Percentiles rank a stretch among this genome's conserved stretches.
phyloP scores from a whole-genome alignment of 2,113 vertebrate genomes.

The Narcine bancroftii region DNA sequence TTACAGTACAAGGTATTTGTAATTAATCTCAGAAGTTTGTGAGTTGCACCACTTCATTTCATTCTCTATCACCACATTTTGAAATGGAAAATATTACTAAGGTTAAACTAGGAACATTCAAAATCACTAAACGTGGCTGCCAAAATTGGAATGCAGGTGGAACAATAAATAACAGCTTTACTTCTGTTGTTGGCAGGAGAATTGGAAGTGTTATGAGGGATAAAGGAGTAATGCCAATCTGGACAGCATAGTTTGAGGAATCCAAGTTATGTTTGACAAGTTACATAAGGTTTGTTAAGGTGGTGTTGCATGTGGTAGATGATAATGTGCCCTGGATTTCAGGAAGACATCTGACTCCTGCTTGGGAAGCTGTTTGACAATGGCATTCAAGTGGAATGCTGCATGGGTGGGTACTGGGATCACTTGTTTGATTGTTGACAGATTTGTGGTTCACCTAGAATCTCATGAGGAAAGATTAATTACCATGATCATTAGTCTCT shows the following conservation, averaged over 20 bases:
- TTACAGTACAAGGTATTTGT: too few species aligned
- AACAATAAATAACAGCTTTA: background rate
- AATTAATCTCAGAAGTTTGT: background rate
- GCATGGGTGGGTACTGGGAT: background rate
- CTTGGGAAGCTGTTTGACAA: background rate
- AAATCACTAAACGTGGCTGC: background rate
- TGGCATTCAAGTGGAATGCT: background rate
- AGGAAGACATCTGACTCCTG: too few species aligned
- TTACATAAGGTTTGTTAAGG: too few species aligned
- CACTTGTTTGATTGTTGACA: background rate
- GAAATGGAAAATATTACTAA: background rate
- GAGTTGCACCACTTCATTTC: background rate
- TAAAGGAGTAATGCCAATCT: background rate
- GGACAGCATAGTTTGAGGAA: too few species aligned
- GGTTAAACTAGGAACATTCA: background rate
- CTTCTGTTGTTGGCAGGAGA: background rate
- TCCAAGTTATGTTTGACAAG: too few species aligned
- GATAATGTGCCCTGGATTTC: too few species aligned
- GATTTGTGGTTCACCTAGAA: background rate
- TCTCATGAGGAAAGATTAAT: background rate
- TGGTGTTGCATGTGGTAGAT: too few species aligned
- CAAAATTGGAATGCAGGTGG: background rate
- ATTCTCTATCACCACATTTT: background rate
- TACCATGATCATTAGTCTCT: background rate
- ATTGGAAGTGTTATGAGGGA: background rate